A percentile compares a stretch with the other conserved stretches of the same genome.
phyloP scores from a whole-genome alignment of 2,888 invertebrate genomes.

The Bibio marci region DNA sequence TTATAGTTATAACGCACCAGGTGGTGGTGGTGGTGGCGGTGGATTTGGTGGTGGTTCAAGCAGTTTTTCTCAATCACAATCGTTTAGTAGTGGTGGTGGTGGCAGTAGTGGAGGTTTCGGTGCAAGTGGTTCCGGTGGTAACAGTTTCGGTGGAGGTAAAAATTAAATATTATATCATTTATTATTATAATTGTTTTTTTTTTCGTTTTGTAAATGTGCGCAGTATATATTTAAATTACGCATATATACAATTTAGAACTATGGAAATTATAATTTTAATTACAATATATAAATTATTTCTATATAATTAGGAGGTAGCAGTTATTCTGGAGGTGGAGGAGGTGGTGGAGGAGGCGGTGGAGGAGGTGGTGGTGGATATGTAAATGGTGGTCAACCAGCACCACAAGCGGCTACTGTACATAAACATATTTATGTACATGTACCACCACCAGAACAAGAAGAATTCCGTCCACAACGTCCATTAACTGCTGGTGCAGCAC shows the following conservation, averaged over 20 bases:
- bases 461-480: conserved; percentile 41
- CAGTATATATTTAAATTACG: no score
- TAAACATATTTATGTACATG: conserved; percentile 70
- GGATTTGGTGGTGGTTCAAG: conserved; percentile 23
- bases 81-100: conserved; percentile 20
- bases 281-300: no score
- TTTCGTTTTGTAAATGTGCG: no score
- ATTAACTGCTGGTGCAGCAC: conserved; percentile 38
- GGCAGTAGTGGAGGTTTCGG: background rate
- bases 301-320: background rate
- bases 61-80: conserved; percentile 30
- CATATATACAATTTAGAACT: no score
- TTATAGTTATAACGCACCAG: no score
- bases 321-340: conserved; percentile 1
- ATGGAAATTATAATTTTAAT: no score
- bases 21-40: conserved; percentile 31
- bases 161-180: no score
- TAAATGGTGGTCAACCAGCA: no score
- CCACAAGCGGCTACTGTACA: conserved; percentile 42
- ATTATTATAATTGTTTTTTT: no score
- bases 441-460: conserved; percentile 65
- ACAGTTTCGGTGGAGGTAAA: background rate
- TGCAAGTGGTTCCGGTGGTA: conserved; percentile 1
- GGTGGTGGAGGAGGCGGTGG: conserved; percentile 14
- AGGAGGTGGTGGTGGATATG: conserved; percentile 12